A percentile compares a stretch with the other conserved stretches of the same genome.
Conservation (phyloP, 1,140 invertebrate genomes). For the Panulirus ornatus region DNA sequence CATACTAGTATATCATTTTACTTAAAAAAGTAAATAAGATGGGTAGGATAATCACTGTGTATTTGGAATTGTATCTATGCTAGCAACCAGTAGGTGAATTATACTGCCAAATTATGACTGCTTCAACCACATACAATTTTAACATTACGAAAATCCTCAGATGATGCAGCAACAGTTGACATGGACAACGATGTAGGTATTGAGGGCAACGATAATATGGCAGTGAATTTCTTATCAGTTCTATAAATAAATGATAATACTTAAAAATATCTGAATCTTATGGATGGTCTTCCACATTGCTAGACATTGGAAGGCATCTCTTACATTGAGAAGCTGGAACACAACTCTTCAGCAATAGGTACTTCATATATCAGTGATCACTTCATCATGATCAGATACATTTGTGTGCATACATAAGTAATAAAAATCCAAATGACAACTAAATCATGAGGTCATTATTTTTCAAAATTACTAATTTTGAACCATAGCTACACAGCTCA, state of each 20-base stretch:
- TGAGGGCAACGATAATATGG: neutral
- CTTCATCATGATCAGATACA: neutral
- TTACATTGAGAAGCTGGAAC: neutral
- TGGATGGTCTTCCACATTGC: neutral
- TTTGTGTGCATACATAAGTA: neutral
- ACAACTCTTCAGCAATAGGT: neutral
- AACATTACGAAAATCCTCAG: neutral
- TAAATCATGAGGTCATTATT: too few relatives aligned
- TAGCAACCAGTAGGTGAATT: neutral
- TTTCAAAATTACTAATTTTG: neutral
- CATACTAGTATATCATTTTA: neutral
- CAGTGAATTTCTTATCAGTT: neutral
- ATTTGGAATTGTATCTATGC: neutral
- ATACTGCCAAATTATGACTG: neutral
- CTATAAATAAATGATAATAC: slow-evolving; percentile 1
- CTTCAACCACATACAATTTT: neutral
- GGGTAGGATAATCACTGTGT: neutral
- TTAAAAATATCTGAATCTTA: neutral
- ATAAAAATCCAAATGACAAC: too few relatives aligned
- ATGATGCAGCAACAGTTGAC: too few relatives aligned
- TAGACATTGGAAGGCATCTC: neutral
- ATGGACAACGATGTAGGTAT: neutral
- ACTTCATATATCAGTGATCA: neutral
- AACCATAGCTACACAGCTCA: neutral
- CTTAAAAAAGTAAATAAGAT: slow-evolving; percentile 16